These are phyloP conservation scores for Ictidomys tridecemlineatus DNA, from an alignment of 2,113 vertebrate genomes.

Conservation along the genomic window DNA sequence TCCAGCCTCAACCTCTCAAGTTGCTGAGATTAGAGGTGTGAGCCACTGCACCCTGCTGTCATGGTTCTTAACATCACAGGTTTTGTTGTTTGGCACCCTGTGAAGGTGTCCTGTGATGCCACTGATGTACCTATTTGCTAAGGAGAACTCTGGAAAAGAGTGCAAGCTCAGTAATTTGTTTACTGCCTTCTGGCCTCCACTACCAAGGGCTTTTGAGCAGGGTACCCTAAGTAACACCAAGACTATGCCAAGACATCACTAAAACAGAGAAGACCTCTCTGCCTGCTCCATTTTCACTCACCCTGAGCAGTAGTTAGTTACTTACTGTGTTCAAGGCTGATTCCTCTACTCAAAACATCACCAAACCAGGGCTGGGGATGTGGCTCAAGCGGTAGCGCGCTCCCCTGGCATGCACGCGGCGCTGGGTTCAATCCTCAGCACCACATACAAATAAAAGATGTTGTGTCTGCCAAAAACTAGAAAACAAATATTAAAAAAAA, in stretches of 20 bases:
- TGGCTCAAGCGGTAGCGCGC: too few species aligned
- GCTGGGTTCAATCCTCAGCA: too few species aligned
- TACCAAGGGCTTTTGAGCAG: not conserved
- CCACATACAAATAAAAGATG: too few species aligned
- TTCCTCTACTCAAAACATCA: not conserved
- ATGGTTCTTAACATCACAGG: not conserved
- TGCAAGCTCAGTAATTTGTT: not conserved
- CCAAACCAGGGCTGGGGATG: too few species aligned
- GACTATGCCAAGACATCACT: not conserved
- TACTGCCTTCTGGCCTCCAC: not conserved
- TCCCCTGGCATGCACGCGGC: too few species aligned
- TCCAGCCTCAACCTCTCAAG: too few species aligned
- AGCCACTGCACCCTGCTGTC: too few species aligned
- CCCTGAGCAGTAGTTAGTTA: not conserved
- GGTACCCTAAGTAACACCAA: not conserved
- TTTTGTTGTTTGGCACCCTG: not conserved
- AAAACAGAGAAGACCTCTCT: not conserved
- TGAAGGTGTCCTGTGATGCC: not conserved
- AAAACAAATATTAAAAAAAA: too few species aligned
- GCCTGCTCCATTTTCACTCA: not conserved
- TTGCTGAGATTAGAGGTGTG: too few species aligned
- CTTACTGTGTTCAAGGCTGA: not conserved
- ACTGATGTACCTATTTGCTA: constrained; percentile 3
- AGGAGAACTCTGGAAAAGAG: constrained; percentile 28
- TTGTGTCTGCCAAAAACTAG: too few species aligned